Evolutionary conservation across 92 coral and sea anemone genomes (phyloP).

Genomic region (Actinernus sp.): DNA sequence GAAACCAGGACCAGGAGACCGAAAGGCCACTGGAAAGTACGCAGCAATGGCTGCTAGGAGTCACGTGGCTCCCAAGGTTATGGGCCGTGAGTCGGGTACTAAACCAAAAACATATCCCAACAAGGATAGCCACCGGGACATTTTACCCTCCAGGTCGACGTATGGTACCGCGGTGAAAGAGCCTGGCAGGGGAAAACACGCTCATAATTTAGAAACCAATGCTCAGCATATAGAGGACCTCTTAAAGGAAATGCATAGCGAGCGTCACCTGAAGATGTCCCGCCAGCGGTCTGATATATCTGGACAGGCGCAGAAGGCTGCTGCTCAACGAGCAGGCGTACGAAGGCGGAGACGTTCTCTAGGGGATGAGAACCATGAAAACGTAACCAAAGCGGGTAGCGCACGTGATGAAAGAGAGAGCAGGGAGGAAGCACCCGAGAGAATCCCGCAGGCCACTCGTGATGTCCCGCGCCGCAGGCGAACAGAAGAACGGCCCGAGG

Average conservation of each 20-base stretch:
- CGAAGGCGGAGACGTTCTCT: slow-evolving; percentile 85
- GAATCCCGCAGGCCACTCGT: too few relatives aligned
- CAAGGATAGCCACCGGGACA: slow-evolving; percentile 44
- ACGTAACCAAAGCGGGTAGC: neutral
- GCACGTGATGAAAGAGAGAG: slow-evolving; percentile 7
- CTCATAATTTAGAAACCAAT: slow-evolving; percentile 81
- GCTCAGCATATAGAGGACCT: slow-evolving; percentile 96
- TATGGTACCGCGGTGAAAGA: slow-evolving; percentile 19
- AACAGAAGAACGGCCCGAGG: too few relatives aligned
- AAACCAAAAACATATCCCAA: slow-evolving; percentile 45
- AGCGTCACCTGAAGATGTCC: slow-evolving; percentile 87
- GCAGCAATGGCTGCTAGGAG: slow-evolving; percentile 55
- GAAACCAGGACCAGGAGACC: slow-evolving; percentile 6
- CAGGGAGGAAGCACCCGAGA: too few relatives aligned
- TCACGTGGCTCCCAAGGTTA: slow-evolving; percentile 49
- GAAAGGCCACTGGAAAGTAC: slow-evolving; percentile 32
- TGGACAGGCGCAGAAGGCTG: slow-evolving; percentile 93
- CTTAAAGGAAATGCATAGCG: slow-evolving; percentile 96
- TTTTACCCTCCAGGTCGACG: slow-evolving; percentile 52
- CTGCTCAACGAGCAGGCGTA: slow-evolving; percentile 82
- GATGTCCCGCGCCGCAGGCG: too few relatives aligned
- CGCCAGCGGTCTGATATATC: slow-evolving; percentile 99
- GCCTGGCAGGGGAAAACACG: slow-evolving; percentile 42
- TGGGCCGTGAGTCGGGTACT: slow-evolving; percentile 45
- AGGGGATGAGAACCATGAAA: slow-evolving; percentile 78